Evolutionary conservation across 2,113 vertebrate species (phyloP), one percentile per base, ranked within the genome.

Genomic region (Pelvicachromis taeniatus): DNA sequence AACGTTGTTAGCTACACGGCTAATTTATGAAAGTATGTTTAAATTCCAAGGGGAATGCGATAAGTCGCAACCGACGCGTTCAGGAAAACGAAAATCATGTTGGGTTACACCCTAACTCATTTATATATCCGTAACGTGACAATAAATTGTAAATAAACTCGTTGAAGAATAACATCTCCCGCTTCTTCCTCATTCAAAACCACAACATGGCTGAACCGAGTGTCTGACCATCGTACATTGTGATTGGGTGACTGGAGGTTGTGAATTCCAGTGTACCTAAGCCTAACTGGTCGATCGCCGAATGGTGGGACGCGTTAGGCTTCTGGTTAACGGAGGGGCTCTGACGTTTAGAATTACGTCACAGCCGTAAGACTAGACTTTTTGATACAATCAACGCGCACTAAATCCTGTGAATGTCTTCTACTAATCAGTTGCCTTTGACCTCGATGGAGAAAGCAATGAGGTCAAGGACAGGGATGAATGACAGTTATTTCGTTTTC

Each of bases 171-270:
- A 95, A 90, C 86, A 95, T 96, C 96, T 97, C 96, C 96, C 96
- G 96, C 96, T 96, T 96, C 96, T 97, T 96, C 96, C 96, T 96
- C 91, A 96, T 97, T 97, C 95, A 96, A 97, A 97, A 96, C 95
- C 94, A 96, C 95, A 96, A 96, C 96, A 97, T 96, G 96, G 96
- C 95, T 94, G 96, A 96, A 88, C 48, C 11, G 3, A 80, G 83
- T 87, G 33, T 77, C 9, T 12, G 2, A 90, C 77, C 82, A 86
- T 90, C 14, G 80, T n/a, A 2, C 45, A 1, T 23, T 93, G 53
- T 92, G 87, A 95, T 97, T 97, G 96, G 96, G 7, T 58, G 35
- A 26, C n/a, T 10, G 10, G 70, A 26, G 11, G 45, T 26, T 11
- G 55, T 38, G 7, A 31, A 16, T 77, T 3, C 7, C 13, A 96